Evolutionary conservation across 2,113 vertebrate species (phyloP).

Genomic region (Abramis brama): DNA sequence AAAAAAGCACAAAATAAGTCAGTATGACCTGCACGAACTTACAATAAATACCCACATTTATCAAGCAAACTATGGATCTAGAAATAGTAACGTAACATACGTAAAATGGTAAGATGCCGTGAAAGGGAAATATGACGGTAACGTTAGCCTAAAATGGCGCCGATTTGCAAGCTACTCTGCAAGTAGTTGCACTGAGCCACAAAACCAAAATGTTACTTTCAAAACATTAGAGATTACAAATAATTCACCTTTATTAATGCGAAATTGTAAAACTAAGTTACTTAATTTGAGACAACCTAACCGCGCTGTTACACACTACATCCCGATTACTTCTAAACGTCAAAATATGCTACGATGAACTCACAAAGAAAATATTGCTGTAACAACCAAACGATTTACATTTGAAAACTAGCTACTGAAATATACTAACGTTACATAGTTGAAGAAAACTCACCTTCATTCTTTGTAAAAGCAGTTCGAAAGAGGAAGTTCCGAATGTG

Average conservation of each 20-base stretch:
- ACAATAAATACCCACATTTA: neutral
- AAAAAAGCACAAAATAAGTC: neutral
- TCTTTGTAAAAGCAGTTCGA: rapidly evolving
- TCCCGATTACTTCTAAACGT: too few species aligned
- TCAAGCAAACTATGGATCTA: too few species aligned
- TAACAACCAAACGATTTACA: neutral
- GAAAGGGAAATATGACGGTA: neutral
- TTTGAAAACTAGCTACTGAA: rapidly evolving
- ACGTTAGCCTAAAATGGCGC: neutral
- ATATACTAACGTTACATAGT: rapidly evolving
- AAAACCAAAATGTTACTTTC: neutral
- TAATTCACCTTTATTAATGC: rapidly evolving
- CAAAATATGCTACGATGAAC: neutral
- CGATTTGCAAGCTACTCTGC: neutral
- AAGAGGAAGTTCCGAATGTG: neutral
- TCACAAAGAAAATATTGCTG: rapidly evolving
- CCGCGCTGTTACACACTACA: too few species aligned
- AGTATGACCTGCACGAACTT: neutral
- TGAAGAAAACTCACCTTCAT: neutral
- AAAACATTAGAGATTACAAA: neutral
- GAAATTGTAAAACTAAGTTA: neutral
- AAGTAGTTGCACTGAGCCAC: neutral
- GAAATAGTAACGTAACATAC: neutral
- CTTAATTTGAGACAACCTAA: neutral
- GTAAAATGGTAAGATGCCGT: too few species aligned